These are phyloP conservation scores for Sterna hirundo DNA, from an alignment of 2,113 vertebrate species.

Conservation along the genomic window DNA sequence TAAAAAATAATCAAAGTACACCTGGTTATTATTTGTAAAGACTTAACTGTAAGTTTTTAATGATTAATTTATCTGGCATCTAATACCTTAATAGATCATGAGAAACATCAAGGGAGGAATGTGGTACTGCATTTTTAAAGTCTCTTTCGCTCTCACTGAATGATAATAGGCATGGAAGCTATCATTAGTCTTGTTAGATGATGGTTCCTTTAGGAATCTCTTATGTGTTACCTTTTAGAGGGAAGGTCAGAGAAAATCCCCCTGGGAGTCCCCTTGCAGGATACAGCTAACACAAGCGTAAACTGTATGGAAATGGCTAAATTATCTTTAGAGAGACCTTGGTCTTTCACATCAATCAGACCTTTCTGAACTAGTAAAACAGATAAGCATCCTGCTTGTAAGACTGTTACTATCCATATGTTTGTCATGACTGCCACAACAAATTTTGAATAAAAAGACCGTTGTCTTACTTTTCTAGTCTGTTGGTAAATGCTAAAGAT, in stretches of 20 bases:
- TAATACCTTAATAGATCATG: constrained; percentile 86
- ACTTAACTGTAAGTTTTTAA: constrained; percentile 85
- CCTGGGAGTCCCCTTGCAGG: constrained; percentile 77
- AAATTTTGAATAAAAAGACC: constrained; percentile 69
- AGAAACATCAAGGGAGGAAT: constrained; percentile 87
- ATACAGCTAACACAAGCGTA: constrained; percentile 83
- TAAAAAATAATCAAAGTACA: constrained; percentile 80
- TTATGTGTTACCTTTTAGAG: constrained; percentile 82
- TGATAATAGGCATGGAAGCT: constrained; percentile 85
- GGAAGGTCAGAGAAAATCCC: constrained; percentile 78
- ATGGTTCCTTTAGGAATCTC: constrained; percentile 86
- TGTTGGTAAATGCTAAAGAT: constrained; percentile 12
- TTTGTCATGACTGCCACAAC: constrained; percentile 71
- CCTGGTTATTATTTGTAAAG: constrained; percentile 87
- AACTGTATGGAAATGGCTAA: constrained; percentile 85
- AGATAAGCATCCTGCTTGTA: constrained; percentile 76
- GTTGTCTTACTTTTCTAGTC: constrained; percentile 52
- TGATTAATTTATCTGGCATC: constrained; percentile 85
- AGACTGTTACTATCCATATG: constrained; percentile 72
- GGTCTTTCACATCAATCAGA: constrained; percentile 83
- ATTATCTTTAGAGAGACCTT: constrained; percentile 82
- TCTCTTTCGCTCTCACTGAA: constrained; percentile 78
- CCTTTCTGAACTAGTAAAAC: constrained; percentile 78
- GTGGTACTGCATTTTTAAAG: constrained; percentile 82
- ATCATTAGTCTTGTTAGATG: constrained; percentile 87